Evolutionary conservation across 2,797 vertebrate species (phyloP).

Genomic region (Linurgus olivaceus): DNA sequence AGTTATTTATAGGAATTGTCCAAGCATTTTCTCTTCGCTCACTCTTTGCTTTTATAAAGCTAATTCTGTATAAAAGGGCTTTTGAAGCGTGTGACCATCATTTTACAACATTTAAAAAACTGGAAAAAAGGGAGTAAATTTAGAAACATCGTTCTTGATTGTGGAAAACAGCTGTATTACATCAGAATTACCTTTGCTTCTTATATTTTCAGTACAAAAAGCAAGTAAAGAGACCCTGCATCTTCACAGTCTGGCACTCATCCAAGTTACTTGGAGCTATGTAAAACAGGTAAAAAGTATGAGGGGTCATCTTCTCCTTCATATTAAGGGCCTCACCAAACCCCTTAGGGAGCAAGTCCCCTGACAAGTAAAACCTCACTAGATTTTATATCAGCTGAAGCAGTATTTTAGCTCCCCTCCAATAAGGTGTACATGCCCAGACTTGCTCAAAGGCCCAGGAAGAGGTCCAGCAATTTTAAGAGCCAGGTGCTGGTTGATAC

Average conservation of each 20-base stretch:
- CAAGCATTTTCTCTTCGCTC: not conserved
- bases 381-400: not conserved
- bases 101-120: not conserved
- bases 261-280: not conserved
- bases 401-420: not conserved
- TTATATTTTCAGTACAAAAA: constrained; percentile 46
- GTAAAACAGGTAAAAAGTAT: not conserved
- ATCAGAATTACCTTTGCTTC: constrained; percentile 33
- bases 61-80: constrained; percentile 27
- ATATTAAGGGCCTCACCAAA: not conserved
- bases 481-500: constrained; percentile 41
- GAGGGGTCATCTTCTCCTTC: not conserved
- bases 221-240: constrained; percentile 36
- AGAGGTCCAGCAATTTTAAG: constrained; percentile 8
- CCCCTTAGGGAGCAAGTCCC: not conserved
- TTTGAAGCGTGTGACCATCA: not conserved
- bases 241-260: not conserved
- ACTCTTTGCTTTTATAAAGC: constrained; percentile 6
- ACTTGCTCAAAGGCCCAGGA: not conserved
- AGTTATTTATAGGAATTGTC: constrained; percentile 28
- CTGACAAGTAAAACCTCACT: not conserved
- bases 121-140: not conserved
- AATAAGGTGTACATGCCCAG: not conserved
- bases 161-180: constrained; percentile 17
- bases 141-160: constrained; percentile 4